Conservation (phyloP, 2,888 invertebrate genomes). For the Yponomeuta cagnagella region DNA sequence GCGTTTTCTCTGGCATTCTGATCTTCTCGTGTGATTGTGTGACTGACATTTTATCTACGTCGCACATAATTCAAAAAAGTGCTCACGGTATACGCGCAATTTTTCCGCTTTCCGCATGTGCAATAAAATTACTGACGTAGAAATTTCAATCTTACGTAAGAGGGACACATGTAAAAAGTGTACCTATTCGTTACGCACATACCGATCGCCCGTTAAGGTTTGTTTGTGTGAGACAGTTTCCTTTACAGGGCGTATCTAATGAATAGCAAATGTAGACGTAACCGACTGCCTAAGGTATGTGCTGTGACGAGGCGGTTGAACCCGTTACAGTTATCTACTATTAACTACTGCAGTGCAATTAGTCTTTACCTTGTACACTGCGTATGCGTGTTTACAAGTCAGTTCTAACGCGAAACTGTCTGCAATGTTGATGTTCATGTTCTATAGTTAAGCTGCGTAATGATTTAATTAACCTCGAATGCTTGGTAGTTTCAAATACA, state of each 20-base stretch:
- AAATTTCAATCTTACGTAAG: slow-evolving; percentile 36
- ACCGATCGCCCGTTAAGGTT: slow-evolving; percentile 45
- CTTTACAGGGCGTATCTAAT: slow-evolving; percentile 61
- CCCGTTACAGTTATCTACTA: slow-evolving; percentile 24
- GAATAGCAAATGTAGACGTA: slow-evolving; percentile 57
- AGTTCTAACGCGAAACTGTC: not conserved
- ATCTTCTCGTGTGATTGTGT: not conserved
- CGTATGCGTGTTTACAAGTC: not conserved
- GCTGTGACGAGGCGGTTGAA: slow-evolving; percentile 34
- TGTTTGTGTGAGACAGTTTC: slow-evolving; percentile 42
- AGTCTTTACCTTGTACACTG: not conserved
- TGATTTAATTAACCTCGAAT: no score
- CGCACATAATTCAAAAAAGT: not conserved
- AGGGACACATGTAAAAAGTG: slow-evolving; percentile 37
- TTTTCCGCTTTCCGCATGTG: not conserved
- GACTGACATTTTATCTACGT: not conserved
- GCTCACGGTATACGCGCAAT: not conserved
- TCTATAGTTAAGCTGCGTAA: not conserved
- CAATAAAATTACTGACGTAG: not conserved
- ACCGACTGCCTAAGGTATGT: slow-evolving; percentile 27
- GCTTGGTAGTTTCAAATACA: no score
- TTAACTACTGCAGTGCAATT: slow-evolving; percentile 14
- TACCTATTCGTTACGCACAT: slow-evolving; percentile 33
- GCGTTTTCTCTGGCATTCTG: slow-evolving; percentile 38
- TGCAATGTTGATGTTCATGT: not conserved